phyloP scores from a whole-genome alignment of 2,797 vertebrate species.

The Argyrosomus regius region DNA sequence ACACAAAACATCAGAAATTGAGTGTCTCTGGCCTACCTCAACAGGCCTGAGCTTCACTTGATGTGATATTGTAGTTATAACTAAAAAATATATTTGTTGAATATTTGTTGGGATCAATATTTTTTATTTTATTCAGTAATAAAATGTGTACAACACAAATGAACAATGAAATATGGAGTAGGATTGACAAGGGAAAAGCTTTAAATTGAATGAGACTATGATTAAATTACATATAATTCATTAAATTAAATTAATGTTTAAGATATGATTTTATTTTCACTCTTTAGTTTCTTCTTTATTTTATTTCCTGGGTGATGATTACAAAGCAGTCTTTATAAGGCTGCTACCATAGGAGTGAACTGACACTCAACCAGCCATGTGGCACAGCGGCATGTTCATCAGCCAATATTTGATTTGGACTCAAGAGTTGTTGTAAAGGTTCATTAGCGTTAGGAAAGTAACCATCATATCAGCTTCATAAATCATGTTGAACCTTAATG shows the following conservation, averaged over 20 bases:
- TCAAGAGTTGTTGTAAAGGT: slow-evolving; percentile 9
- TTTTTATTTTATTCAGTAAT: slow-evolving; percentile 22
- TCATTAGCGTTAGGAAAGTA: not conserved
- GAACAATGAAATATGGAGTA: slow-evolving; percentile 11
- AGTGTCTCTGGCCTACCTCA: not conserved
- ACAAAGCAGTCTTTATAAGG: not conserved
- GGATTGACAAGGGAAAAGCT: not conserved
- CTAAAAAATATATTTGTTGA: slow-evolving; percentile 24
- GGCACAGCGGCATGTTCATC: not conserved
- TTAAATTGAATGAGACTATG: slow-evolving; percentile 6
- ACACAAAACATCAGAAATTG: not conserved
- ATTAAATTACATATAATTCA: not conserved
- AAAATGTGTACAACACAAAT: not conserved
- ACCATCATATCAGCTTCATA: slow-evolving; percentile 6
- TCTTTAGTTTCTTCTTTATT: not conserved
- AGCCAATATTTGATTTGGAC: not conserved
- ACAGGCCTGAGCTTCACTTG: not conserved
- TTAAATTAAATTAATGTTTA: not conserved
- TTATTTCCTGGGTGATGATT: not conserved
- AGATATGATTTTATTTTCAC: not conserved
- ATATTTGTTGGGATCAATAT: slow-evolving; percentile 22
- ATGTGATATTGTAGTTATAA: slow-evolving; percentile 1
- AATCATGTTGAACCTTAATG: not conserved
- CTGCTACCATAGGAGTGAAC: not conserved
- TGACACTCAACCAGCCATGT: not conserved